Evolutionary conservation across 1,140 invertebrate species (phyloP), one percentile per base, ranked within the genome.

Genomic region (Anagrus nilaparvatae): DNA sequence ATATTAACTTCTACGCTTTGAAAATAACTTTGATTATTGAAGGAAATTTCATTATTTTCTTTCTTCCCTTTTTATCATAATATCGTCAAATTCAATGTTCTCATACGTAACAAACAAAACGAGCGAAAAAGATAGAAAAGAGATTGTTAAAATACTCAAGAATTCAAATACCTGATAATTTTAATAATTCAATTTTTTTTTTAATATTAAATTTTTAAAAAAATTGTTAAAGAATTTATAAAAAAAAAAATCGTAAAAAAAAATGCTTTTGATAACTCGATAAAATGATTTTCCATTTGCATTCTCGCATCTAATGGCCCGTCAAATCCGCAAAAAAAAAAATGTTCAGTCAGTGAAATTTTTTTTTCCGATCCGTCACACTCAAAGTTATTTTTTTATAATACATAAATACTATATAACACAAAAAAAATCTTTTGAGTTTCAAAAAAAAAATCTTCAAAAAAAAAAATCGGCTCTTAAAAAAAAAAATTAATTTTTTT

Each of bases 21-120:
- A 45, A 43, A 56, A 52, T 57, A 51, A 54, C 53, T 51, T 29
- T 50, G 58, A 56, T 62, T 59, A 63, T 63, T 63, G 61, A 58
- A 59, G 60, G 53, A 63, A 64, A 64, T 64, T 64, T 64, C 59
- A 63, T 64, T 64, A 64, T 63, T 64, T 57, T 63, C 61, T 59
- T 59, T 60, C 60, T 64, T 63, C 59, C 59, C 56, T 55, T 60
- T 59, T 64, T 61, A 64, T 64, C 62, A 60, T 63, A 64, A 64
- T 64, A 60, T 60, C 59, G 60, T 64, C 60, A 63, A 61, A 64
- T 63, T 64, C 60, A 57, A 64, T n/a, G n/a, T 63, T 61, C 60
- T 50, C 51, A 58, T 50, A n/a, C n/a, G n/a, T n/a, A n/a, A n/a
- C n/a, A n/a, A n/a, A n/a, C n/a, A n/a, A n/a, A n/a, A n/a, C n/a